Conservation (phyloP, 1,140 invertebrate species). For the Drosophila hydei region DNA sequence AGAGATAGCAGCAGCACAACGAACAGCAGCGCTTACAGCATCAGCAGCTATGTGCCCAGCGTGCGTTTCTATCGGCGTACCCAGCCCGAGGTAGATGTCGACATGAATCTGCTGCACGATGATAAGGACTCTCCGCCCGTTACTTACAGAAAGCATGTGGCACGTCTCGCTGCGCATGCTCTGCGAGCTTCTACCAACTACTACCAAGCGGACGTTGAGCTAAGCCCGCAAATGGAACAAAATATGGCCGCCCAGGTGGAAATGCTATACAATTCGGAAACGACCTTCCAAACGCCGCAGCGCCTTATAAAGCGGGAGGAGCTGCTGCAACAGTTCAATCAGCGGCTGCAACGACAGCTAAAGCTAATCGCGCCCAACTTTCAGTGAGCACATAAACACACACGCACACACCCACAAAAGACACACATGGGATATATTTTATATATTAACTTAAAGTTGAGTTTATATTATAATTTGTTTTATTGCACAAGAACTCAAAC, state of each 20-base stretch:
- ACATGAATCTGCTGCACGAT: background rate
- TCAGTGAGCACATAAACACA: conserved; percentile 24
- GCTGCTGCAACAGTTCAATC: conserved; percentile 36
- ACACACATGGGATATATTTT: conserved; percentile 52
- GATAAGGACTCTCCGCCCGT: background rate
- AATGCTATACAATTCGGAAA: conserved; percentile 22
- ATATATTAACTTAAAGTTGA: conserved; percentile 25
- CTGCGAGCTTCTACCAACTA: conserved; percentile 27
- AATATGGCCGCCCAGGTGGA: background rate
- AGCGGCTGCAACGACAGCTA: conserved; percentile 39
- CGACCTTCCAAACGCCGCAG: background rate
- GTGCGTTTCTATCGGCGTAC: conserved; percentile 52
- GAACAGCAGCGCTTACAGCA: conserved; percentile 16
- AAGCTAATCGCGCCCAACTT: conserved; percentile 34
- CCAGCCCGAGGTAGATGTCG: conserved; percentile 6
- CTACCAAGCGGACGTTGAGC: background rate
- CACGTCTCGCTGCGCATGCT: conserved; percentile 46
- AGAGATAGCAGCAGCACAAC: background rate
- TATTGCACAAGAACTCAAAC: conserved; percentile 26
- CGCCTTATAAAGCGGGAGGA: conserved; percentile 23
- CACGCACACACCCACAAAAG: background rate
- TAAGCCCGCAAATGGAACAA: background rate
- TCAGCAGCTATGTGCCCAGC: conserved; percentile 49
- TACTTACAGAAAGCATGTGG: conserved; percentile 32
- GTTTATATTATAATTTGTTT: conserved; percentile 41